A percentile compares a stretch with the other conserved stretches of the same genome.
Conservation (phyloP, 2,797 vertebrate species). For the Argya squamiceps region DNA sequence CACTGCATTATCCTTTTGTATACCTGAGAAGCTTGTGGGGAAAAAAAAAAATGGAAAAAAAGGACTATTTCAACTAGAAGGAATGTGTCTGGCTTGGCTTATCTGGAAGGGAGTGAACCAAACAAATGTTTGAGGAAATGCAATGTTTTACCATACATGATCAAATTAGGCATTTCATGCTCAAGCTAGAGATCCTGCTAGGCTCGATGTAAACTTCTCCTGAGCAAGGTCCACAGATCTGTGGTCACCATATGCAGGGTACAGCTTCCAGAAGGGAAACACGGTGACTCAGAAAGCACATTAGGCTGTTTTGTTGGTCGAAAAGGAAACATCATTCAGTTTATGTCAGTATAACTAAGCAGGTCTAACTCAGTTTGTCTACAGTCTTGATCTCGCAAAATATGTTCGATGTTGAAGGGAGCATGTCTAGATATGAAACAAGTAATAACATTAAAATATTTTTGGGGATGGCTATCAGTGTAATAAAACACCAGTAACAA, state of each 20-base stretch:
- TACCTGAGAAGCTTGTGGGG: neutral
- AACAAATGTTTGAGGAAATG: neutral
- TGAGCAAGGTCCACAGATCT: neutral
- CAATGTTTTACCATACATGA: neutral
- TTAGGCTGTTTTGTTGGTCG: neutral
- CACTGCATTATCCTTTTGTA: neutral
- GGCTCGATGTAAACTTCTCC: neutral
- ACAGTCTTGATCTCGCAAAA: neutral
- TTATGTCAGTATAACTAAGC: neutral
- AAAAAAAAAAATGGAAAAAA: neutral
- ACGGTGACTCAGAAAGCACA: neutral
- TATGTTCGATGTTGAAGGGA: neutral
- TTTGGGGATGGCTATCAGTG: neutral
- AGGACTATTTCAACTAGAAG: neutral
- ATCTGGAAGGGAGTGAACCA: neutral
- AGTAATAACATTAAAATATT: neutral
- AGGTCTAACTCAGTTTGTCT: neutral
- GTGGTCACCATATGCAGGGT: neutral
- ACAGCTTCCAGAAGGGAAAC: neutral
- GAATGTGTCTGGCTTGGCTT: neutral
- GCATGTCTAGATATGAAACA: neutral
- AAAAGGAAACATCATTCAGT: neutral
- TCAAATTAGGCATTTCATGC: neutral
- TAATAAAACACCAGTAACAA: conserved; percentile 3
- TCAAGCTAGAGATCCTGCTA: neutral